phyloP scores from a whole-genome alignment of 2,797 vertebrate species.

The Sarcophilus harrisii region DNA sequence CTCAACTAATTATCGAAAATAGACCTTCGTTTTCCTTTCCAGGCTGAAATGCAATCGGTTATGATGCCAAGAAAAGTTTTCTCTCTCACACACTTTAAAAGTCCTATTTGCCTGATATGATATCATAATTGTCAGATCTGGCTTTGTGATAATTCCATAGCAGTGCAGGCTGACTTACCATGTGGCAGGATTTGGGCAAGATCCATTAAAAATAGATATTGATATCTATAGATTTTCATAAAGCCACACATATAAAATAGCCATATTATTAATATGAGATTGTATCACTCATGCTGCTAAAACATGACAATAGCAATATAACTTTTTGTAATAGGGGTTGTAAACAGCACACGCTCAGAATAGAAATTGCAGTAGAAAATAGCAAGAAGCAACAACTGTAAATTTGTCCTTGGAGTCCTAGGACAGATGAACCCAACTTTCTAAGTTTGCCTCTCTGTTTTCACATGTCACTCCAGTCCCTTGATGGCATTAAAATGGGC shows the following conservation, averaged over 20 bases:
- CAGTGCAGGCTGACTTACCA: constrained; percentile 43
- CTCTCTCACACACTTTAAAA: constrained; percentile 57
- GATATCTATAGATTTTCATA: constrained; percentile 83
- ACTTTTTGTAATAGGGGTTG: constrained; percentile 63
- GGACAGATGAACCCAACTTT: not conserved
- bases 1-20: constrained; percentile 75
- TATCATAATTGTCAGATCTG: constrained; percentile 80
- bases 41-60: constrained; percentile 62
- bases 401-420: constrained; percentile 13
- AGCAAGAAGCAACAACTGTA: constrained; percentile 34
- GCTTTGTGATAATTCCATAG: constrained; percentile 73
- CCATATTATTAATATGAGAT: constrained; percentile 78
- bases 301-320: constrained; percentile 70
- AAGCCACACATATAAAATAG: constrained; percentile 77
- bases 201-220: constrained; percentile 79
- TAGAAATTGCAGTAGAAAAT: constrained; percentile 61
- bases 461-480: constrained; percentile 39
- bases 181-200: constrained; percentile 73
- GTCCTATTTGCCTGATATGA: constrained; percentile 73
- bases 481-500: constrained; percentile 19
- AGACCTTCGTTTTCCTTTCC: constrained; percentile 74
- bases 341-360: constrained; percentile 72
- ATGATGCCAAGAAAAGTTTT: constrained; percentile 66
- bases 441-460: constrained; percentile 3
- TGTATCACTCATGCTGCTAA: constrained; percentile 72